Conservation (phyloP, 2,797 vertebrate species). For the Phrynocephalus vlangalii region DNA sequence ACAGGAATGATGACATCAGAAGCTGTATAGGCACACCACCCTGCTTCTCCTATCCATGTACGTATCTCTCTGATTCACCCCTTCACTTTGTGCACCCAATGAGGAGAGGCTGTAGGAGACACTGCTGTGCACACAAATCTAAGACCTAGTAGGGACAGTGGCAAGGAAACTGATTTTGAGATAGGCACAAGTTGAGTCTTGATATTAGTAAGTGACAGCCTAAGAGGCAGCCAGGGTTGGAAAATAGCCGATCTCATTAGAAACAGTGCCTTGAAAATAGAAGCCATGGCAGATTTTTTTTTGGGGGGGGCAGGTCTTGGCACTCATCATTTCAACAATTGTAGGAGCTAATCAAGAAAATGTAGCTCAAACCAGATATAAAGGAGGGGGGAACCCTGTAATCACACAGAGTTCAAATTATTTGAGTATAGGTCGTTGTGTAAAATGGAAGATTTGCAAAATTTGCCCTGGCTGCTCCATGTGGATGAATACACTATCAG, state of each 20-base stretch:
- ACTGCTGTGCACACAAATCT: background rate
- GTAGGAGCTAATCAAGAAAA: background rate
- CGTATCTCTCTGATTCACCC: background rate
- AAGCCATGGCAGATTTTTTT: no score
- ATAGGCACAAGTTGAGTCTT: background rate
- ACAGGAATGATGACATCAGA: no score
- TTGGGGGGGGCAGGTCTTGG: background rate
- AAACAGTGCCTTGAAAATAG: background rate
- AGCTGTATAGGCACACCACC: no score
- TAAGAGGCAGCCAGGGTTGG: background rate
- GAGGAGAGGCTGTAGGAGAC: background rate
- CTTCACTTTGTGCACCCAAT: background rate
- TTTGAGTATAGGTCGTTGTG: background rate
- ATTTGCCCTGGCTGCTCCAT: background rate
- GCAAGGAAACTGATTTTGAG: background rate
- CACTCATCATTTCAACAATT: background rate
- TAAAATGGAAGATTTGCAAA: background rate
- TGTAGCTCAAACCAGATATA: background rate
- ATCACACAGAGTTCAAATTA: background rate
- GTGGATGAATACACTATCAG: conserved; percentile 5
- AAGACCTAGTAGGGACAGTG: background rate
- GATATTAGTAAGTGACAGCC: background rate
- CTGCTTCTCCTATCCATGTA: no score
- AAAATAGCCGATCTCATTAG: background rate
- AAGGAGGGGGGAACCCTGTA: background rate